These are phyloP conservation scores for Parasteatoda lunata DNA, from an alignment of 2,888 invertebrate genomes.

Conservation along the genomic window DNA sequence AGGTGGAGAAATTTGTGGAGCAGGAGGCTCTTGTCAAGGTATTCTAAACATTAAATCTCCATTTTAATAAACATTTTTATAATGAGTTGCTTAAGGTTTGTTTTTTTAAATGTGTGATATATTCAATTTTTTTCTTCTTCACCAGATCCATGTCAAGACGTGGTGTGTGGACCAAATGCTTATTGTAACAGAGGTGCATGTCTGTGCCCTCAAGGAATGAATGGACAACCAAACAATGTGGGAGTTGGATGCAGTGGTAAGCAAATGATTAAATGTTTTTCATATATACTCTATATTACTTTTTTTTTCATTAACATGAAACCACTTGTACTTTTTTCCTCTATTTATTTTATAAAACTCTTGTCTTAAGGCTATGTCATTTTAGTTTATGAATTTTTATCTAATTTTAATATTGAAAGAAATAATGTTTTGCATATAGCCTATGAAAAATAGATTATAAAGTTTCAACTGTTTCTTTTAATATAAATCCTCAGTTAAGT, in stretches of 20 bases:
- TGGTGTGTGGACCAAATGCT: conserved; percentile 86
- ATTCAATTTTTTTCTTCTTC: neutral
- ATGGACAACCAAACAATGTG: conserved; percentile 82
- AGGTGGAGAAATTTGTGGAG: conserved; percentile 62
- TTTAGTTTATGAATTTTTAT: no score
- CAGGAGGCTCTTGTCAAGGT: conserved; percentile 61
- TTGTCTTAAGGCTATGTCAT: no score
- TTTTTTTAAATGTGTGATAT: neutral
- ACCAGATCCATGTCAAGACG: conserved; percentile 83
- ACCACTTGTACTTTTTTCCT: neutral
- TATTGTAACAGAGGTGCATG: conserved; percentile 84
- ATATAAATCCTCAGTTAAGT: no score
- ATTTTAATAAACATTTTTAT: neutral
- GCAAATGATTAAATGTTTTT: neutral
- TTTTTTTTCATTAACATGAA: neutral
- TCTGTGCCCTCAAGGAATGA: conserved; percentile 85
- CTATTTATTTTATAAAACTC: neutral
- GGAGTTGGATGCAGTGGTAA: conserved; percentile 73
- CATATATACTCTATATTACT: neutral
- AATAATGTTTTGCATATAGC: no score
- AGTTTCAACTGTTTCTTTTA: no score
- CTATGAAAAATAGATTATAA: no score
- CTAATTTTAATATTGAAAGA: no score
- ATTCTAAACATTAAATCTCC: neutral
- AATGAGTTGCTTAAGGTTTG: neutral